These are phyloP conservation scores for Rhagoletis pomonella DNA, from an alignment of 1,140 invertebrate genomes.

Conservation along the genomic window DNA sequence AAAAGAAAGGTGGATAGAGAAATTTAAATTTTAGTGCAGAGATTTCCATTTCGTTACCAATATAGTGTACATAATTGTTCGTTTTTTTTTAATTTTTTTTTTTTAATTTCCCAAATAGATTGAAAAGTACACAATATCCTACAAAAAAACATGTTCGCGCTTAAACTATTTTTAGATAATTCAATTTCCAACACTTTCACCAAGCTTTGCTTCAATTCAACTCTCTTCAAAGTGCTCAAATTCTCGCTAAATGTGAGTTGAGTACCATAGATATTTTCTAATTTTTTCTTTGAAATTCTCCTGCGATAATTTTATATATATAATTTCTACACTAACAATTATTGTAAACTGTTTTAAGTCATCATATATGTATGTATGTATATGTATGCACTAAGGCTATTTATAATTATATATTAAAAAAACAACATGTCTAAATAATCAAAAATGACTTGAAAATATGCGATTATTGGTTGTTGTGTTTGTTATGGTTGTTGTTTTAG, in stretches of 20 bases:
- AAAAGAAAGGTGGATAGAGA: not conserved
- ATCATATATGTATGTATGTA: too few species aligned
- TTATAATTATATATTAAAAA: constrained; percentile 48
- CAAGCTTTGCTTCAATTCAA: constrained; percentile 44
- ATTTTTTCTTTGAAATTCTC: constrained; percentile 9
- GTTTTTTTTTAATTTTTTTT: not conserved
- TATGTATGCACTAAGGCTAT: constrained; percentile 41
- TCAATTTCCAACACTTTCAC: constrained; percentile 18
- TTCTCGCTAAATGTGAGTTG: constrained; percentile 19
- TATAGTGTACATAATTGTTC: not conserved
- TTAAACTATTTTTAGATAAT: not conserved
- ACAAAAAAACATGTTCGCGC: not conserved
- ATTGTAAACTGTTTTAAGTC: constrained; percentile 50
- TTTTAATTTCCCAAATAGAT: too few species aligned
- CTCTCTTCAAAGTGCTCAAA: not conserved
- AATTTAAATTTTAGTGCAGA: not conserved
- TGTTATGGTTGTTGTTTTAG: constrained; percentile 23
- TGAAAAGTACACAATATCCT: not conserved
- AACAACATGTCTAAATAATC: constrained; percentile 35
- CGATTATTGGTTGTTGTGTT: constrained; percentile 51
- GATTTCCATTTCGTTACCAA: not conserved
- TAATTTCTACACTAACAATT: constrained; percentile 45
- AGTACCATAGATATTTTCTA: not conserved
- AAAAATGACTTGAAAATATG: constrained; percentile 53
- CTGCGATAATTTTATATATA: constrained; percentile 4